These are phyloP conservation scores for Rhodophaea formosa DNA, from an alignment of 2,888 invertebrate genomes.

Conservation along the genomic window DNA sequence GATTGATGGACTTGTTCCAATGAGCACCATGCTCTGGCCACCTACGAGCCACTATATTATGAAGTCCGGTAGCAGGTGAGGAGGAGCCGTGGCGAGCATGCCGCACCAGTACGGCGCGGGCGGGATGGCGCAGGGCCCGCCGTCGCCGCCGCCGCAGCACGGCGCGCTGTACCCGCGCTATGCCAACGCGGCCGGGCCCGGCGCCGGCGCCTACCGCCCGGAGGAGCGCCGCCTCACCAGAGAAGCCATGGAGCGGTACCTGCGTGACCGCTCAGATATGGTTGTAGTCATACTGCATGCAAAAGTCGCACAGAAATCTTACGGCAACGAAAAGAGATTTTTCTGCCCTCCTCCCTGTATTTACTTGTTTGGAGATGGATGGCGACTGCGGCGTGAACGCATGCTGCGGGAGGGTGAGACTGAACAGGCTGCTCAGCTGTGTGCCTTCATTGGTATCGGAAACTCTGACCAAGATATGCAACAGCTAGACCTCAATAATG, in stretches of 20 bases:
- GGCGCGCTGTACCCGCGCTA: constrained; percentile 84
- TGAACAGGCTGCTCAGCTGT: constrained; percentile 95
- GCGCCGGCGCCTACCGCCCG: constrained; percentile 84
- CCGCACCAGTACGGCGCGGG: constrained; percentile 91
- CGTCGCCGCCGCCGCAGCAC: constrained; percentile 83
- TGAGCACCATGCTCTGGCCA: constrained; percentile 34
- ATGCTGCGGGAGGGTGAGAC: constrained; percentile 94
- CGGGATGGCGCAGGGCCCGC: constrained; percentile 89
- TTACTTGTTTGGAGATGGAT: constrained; percentile 98
- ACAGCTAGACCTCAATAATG: constrained; percentile 97
- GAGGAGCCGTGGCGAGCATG: constrained; percentile 82
- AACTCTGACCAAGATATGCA: constrained; percentile 99
- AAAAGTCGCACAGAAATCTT: constrained; percentile 99
- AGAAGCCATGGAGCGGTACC: constrained; percentile 97
- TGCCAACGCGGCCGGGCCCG: constrained; percentile 78
- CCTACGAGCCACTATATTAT: constrained; percentile 40
- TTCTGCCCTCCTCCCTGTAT: constrained; percentile 99
- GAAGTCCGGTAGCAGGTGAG: constrained; percentile 62
- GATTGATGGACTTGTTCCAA: constrained; percentile 19
- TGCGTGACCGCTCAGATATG: constrained; percentile 96
- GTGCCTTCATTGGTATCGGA: constrained; percentile 99
- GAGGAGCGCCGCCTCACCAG: constrained; percentile 92
- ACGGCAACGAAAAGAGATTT: constrained; percentile 99
- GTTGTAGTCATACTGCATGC: constrained; percentile 98
- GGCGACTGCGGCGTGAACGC: constrained; percentile 96